phyloP scores from a whole-genome alignment of 2,113 vertebrate species.

The Setophaga coronata region DNA sequence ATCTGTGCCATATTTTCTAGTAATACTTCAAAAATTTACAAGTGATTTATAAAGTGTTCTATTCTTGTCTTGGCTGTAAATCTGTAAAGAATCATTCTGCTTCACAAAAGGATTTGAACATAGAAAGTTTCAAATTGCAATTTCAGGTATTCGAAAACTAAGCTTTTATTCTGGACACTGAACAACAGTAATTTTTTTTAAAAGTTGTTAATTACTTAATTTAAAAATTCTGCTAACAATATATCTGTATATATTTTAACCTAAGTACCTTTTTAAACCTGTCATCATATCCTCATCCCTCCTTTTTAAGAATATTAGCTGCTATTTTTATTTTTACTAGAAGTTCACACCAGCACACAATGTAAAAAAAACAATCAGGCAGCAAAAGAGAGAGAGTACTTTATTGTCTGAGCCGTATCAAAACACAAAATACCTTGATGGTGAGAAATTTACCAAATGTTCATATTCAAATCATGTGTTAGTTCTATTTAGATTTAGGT shows the following conservation, averaged over 20 bases:
- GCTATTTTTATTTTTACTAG: background rate
- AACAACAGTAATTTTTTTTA: background rate
- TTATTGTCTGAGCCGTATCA: background rate
- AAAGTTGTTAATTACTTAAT: background rate
- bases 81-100: background rate
- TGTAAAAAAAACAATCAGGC: background rate
- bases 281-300: accelerated
- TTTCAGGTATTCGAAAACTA: background rate
- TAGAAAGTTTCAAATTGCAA: background rate
- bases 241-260: background rate
- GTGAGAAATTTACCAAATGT: background rate
- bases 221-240: background rate
- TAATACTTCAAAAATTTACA: background rate
- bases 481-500: conserved; percentile 41
- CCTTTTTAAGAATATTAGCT: background rate
- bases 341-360: background rate
- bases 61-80: background rate
- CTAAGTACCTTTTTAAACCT: background rate
- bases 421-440: background rate
- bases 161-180: background rate
- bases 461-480: conserved; percentile 11
- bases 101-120: background rate
- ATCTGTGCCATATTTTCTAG: background rate
- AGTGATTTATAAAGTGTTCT: background rate
- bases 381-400: background rate